phyloP scores from a whole-genome alignment of 1,140 invertebrate genomes.

The Pseudachorutes palmiensis region DNA sequence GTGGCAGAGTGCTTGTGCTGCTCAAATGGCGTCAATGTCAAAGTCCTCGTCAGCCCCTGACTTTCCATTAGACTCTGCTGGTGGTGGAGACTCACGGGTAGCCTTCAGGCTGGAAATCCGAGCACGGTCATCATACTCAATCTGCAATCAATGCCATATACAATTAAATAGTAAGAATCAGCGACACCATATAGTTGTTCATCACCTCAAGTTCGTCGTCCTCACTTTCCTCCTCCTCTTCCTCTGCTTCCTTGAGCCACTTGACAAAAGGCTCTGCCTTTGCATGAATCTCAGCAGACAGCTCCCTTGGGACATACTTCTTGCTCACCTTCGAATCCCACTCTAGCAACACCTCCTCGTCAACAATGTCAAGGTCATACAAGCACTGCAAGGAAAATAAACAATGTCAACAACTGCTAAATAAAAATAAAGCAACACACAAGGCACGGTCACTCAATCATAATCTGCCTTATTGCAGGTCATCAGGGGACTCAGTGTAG shows the following conservation, averaged over 20 bases:
- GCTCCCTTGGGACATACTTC: constrained; percentile 85
- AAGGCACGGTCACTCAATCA: constrained; percentile 27
- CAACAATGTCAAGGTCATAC: constrained; percentile 90
- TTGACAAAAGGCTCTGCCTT: constrained; percentile 88
- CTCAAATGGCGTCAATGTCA: constrained; percentile 89
- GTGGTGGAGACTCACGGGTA: constrained; percentile 41
- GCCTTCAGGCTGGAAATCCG: constrained; percentile 64
- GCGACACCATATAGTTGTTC: constrained; percentile 16
- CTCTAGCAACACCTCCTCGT: constrained; percentile 86
- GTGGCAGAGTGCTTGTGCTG: too few species aligned
- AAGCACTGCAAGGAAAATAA: constrained; percentile 70
- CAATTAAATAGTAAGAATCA: constrained; percentile 2
- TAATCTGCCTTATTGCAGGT: constrained; percentile 34
- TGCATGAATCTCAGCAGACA: constrained; percentile 83
- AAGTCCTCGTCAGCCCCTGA: constrained; percentile 63
- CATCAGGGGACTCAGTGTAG: constrained; percentile 23
- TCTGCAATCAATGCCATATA: constrained; percentile 45
- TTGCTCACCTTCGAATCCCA: constrained; percentile 89
- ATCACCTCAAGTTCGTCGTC: constrained; percentile 58
- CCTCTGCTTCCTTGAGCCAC: constrained; percentile 95
- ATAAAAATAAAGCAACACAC: too few species aligned
- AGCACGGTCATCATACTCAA: constrained; percentile 80
- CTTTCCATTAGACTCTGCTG: constrained; percentile 41
- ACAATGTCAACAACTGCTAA: too few species aligned
- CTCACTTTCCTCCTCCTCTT: constrained; percentile 60